Percentiles rank a stretch among this genome's conserved stretches.
phyloP scores from a whole-genome alignment of 2,888 invertebrate genomes.

The Drosophila gaucha region DNA sequence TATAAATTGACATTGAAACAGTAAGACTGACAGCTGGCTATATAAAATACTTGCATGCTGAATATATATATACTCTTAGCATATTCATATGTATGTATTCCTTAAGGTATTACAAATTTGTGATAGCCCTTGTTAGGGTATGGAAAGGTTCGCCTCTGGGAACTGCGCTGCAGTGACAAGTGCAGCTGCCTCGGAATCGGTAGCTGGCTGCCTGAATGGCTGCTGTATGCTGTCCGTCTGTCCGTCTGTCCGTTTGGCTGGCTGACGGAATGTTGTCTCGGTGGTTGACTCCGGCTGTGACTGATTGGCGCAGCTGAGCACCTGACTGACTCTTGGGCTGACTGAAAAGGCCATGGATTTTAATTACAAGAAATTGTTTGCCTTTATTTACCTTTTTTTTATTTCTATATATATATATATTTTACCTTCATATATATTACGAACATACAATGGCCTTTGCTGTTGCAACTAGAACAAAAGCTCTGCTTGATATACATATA shows the following conservation, averaged over 20 bases:
- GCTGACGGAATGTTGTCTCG: conserved; percentile 52
- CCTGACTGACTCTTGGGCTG: conserved; percentile 70
- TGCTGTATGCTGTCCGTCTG: background rate
- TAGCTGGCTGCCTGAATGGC: conserved; percentile 23
- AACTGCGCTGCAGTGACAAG: conserved; percentile 70
- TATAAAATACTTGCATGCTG: too few species aligned
- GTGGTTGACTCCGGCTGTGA: conserved; percentile 77
- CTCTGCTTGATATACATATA: conserved; percentile 23
- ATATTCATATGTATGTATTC: too few species aligned
- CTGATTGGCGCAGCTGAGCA: conserved; percentile 79
- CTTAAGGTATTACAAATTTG: background rate
- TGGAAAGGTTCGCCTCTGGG: conserved; percentile 42
- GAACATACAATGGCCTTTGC: conserved; percentile 35
- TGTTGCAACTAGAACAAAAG: conserved; percentile 58
- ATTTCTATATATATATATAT: background rate
- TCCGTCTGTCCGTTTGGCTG: conserved; percentile 12
- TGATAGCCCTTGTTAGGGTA: background rate
- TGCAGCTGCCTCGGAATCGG: conserved; percentile 44
- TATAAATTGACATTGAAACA: too few species aligned
- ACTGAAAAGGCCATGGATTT: conserved; percentile 79
- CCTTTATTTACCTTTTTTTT: conserved; percentile 48
- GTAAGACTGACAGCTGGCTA: too few species aligned
- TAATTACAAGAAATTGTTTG: conserved; percentile 81
- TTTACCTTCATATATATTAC: conserved; percentile 8
- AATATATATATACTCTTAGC: too few species aligned